Evolutionary conservation across 2,888 invertebrate species (phyloP), one percentile per base, ranked within the genome.

Genomic region (Linnaemya vulpina): DNA sequence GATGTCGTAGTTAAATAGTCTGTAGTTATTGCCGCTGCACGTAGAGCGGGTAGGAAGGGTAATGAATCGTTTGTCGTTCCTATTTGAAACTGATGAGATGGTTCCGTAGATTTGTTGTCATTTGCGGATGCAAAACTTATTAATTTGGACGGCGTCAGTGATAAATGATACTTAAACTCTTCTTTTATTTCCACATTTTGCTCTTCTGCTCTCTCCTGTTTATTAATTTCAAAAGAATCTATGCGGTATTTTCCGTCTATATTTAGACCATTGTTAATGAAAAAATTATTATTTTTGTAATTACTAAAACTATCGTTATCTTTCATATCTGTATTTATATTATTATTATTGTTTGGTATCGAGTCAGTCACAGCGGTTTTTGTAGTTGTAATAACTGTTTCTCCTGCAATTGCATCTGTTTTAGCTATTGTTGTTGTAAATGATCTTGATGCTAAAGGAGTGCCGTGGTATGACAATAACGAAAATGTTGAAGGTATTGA

Each of bases 231-330:
- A 15, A 51, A 20, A 10, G 35, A 15, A 58, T 67, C 51, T 51
- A 43, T 25, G 15, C 20, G 7, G 58, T 46, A 74, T 51, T 83
- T 79, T 10, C 71, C 43, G 1, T 67, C 43, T n/a, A 30, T 25
- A 62, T 40, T 81, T 77, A 68, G 73, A 55, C 63, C 63, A 71
- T 82, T 82, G 67, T 81, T 77, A 43, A 78, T 70, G 49, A 49
- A 84, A 43, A 68, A 63, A 43, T 84, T 84, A 38, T 84, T 78
- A 60, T 82, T 85, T 85, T 82, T 63, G 20, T 63, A 76, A 65
- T 82, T 82, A 78, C 78, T 82, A 51, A 78, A 78, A 58, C 74
- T 70, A 60, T 85, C 82, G 25, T 46, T 75, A 30, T 65, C 70
- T 46, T 49, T 63, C 2, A 43, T 55, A 55, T 49, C 25, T 20